Conservation (phyloP, 1,140 invertebrate species). For the Psix sp. region DNA sequence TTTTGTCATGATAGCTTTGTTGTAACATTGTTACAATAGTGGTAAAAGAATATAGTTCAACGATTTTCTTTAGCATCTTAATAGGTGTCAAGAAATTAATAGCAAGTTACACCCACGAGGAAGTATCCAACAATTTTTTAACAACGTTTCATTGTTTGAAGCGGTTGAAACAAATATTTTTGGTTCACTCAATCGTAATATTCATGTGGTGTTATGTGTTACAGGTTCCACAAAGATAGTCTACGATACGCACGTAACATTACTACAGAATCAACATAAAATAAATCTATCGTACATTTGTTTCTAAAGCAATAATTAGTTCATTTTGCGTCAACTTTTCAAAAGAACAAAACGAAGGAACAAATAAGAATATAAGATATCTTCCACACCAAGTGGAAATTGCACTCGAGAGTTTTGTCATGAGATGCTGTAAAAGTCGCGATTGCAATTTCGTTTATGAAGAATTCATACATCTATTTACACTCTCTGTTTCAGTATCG, state of each 20-base stretch:
- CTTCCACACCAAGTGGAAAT: slow-evolving; percentile 7
- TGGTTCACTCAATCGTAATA: not conserved
- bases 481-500: slow-evolving; percentile 17
- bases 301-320: not conserved
- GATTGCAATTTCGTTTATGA: slow-evolving; percentile 6
- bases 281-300: slow-evolving; percentile 16
- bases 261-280: slow-evolving; percentile 21
- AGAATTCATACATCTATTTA: slow-evolving; percentile 32
- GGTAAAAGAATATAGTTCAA: no score
- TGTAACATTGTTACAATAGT: no score
- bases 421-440: slow-evolving; percentile 2
- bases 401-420: slow-evolving; percentile 2
- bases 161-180: no score
- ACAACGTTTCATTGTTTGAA: no score
- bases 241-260: slow-evolving; percentile 11
- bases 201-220: slow-evolving; percentile 5
- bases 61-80: no score
- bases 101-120: no score
- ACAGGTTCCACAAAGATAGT: slow-evolving; percentile 8
- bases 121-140: no score
- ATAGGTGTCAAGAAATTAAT: no score
- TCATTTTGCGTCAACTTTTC: no score
- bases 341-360: not conserved
- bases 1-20: slow-evolving; percentile 12
- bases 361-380: slow-evolving; percentile 24